Percentiles rank a stretch among this genome's conserved stretches.
phyloP scores from a whole-genome alignment of 2,888 invertebrate species.

The Ligdia adustata region DNA sequence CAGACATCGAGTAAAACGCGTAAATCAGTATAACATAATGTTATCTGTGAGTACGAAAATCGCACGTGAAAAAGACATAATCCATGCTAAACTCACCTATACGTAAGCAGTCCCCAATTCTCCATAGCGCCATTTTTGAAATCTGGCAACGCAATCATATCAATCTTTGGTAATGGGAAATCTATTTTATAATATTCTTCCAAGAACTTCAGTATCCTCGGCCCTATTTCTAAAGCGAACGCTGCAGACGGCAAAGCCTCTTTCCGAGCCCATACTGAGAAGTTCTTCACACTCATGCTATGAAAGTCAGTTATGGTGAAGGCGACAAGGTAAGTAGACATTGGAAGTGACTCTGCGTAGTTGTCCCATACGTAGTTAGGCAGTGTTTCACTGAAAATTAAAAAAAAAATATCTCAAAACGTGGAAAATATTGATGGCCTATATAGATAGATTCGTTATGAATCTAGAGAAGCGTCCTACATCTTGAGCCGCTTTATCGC shows the following conservation, averaged over 20 bases:
- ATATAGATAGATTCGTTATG: too few relatives aligned
- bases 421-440: too few relatives aligned
- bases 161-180: conserved; percentile 92
- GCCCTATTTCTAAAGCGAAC: conserved; percentile 91
- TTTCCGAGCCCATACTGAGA: conserved; percentile 88
- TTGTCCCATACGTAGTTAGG: conserved; percentile 90
- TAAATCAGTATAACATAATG: too few relatives aligned
- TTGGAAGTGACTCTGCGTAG: conserved; percentile 90
- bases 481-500: too few relatives aligned
- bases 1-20: too few relatives aligned
- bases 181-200: conserved; percentile 90
- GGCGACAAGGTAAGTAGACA: conserved; percentile 96
- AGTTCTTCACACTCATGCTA: conserved; percentile 81
- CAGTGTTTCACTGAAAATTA: conserved; percentile 75
- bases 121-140: conserved; percentile 96
- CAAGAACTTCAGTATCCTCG: conserved; percentile 87
- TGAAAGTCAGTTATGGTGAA: conserved; percentile 92
- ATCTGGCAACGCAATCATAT: conserved; percentile 97
- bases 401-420: too few relatives aligned
- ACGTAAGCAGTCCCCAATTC: conserved; percentile 93
- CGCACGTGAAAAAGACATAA: too few relatives aligned
- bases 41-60: too few relatives aligned
- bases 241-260: conserved; percentile 88
- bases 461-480: too few relatives aligned
- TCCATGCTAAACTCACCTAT: conserved; percentile 82